phyloP scores from a whole-genome alignment of 1,140 invertebrate species.

The Carposina sasakii region DNA sequence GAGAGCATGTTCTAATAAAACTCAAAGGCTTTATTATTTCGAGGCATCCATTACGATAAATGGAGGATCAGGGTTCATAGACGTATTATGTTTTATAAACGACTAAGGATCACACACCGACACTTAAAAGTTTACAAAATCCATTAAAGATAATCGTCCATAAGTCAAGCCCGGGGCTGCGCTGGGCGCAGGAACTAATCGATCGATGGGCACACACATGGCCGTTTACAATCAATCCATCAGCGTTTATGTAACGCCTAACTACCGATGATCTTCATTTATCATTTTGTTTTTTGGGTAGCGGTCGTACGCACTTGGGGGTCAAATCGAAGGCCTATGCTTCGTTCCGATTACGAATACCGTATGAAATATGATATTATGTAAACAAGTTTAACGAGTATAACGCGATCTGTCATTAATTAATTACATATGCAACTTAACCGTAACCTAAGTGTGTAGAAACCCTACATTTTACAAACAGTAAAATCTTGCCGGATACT shows the following conservation, averaged over 20 bases:
- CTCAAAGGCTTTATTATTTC: conserved; percentile 25
- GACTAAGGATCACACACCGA: conserved; percentile 41
- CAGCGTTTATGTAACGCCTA: conserved; percentile 63
- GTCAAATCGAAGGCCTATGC: conserved; percentile 38
- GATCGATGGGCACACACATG: conserved; percentile 55
- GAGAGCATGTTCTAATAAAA: no score
- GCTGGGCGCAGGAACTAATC: conserved; percentile 54
- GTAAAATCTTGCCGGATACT: no score
- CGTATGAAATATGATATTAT: conserved; percentile 34
- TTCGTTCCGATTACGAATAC: no score
- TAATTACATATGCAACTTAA: no score
- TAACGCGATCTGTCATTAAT: no score
- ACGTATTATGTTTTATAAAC: conserved; percentile 36
- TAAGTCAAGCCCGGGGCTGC: conserved; percentile 41
- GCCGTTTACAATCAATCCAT: conserved; percentile 67
- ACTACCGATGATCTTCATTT: conserved; percentile 67
- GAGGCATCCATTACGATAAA: conserved; percentile 35
- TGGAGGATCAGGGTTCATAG: conserved; percentile 38
- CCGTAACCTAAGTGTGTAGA: no score
- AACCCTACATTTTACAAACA: no score
- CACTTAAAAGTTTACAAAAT: conserved; percentile 55
- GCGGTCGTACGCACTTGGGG: conserved; percentile 50
- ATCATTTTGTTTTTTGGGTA: conserved; percentile 68
- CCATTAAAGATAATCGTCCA: conserved; percentile 64
- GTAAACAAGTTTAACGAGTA: conserved; percentile 40